These are phyloP conservation scores for Coranthus polyacanthus DNA, from an alignment of 2,797 vertebrate genomes.

Conservation along the genomic window DNA sequence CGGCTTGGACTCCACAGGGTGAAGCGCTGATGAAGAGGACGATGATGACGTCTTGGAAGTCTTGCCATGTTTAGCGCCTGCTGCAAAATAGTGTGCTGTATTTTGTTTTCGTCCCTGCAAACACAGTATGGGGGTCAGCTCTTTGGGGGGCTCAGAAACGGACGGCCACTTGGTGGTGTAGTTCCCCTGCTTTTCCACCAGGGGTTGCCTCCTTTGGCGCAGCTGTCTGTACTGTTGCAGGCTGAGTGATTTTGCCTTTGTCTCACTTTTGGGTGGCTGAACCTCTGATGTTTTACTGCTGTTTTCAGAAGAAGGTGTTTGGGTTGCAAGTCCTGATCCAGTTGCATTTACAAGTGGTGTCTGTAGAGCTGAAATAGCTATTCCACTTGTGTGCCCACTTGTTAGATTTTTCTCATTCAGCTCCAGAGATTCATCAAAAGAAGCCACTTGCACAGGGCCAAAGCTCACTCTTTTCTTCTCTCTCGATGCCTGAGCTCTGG, in stretches of 20 bases:
- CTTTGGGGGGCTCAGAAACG: constrained; percentile 87
- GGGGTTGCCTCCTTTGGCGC: constrained; percentile 83
- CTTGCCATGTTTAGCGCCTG: not conserved
- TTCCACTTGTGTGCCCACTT: constrained; percentile 15
- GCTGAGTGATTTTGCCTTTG: constrained; percentile 90
- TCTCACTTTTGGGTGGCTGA: constrained; percentile 44
- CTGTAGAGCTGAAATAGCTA: not conserved
- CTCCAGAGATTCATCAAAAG: constrained; percentile 58
- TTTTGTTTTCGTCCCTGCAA: constrained; percentile 70
- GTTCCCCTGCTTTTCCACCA: constrained; percentile 68
- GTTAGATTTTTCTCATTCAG: constrained; percentile 10
- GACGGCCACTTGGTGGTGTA: constrained; percentile 90
- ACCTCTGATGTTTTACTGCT: not conserved
- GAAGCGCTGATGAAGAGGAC: not conserved
- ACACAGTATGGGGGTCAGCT: constrained; percentile 90
- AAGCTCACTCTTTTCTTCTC: constrained; percentile 83
- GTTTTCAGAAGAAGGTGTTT: not conserved
- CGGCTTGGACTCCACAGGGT: constrained; percentile 14
- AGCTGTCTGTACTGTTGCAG: constrained; percentile 93
- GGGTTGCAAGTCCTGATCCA: constrained; percentile 11
- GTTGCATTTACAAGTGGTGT: constrained; percentile 14
- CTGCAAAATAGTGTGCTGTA: not conserved
- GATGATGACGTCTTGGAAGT: not conserved
- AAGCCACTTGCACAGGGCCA: constrained; percentile 70
- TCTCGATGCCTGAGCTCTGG: constrained; percentile 24